Percentiles rank a stretch among this genome's conserved stretches.
Conservation (phyloP, 30 jellyfish, hydroid and myxozoan genomes). For the Chironex yamaguchii region DNA sequence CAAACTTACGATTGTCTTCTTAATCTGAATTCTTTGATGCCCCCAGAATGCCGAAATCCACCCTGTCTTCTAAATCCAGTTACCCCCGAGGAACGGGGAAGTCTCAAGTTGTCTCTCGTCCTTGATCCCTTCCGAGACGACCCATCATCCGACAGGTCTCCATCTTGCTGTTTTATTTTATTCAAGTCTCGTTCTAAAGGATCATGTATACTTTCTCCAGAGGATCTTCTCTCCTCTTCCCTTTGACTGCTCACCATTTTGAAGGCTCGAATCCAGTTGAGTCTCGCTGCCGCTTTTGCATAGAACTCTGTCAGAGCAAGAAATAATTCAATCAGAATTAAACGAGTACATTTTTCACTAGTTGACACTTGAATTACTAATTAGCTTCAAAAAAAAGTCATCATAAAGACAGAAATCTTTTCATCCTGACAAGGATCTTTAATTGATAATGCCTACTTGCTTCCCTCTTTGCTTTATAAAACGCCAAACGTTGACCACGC, state of each 20-base stretch:
- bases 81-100: too few species aligned
- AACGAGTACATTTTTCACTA: too few species aligned
- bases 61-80: conserved; percentile 1
- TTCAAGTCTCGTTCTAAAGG: too few species aligned
- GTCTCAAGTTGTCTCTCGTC: not conserved
- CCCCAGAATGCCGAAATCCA: not conserved
- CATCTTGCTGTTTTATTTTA: not conserved
- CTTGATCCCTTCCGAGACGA: not conserved
- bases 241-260: not conserved
- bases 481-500: too few species aligned
- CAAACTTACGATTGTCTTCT: not conserved
- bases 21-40: not conserved
- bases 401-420: too few species aligned
- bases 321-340: too few species aligned
- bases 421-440: too few species aligned
- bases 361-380: too few species aligned
- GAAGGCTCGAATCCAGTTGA: conserved; percentile 60
- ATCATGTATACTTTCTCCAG: conserved; percentile 3
- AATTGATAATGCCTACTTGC: too few species aligned
- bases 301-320: too few species aligned
- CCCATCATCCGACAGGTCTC: not conserved
- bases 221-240: not conserved
- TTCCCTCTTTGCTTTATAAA: too few species aligned
- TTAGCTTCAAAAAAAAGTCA: too few species aligned
- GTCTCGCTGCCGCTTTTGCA: conserved; percentile 39